phyloP scores from a whole-genome alignment of 2,888 invertebrate genomes.

The Icerya purchasi region DNA sequence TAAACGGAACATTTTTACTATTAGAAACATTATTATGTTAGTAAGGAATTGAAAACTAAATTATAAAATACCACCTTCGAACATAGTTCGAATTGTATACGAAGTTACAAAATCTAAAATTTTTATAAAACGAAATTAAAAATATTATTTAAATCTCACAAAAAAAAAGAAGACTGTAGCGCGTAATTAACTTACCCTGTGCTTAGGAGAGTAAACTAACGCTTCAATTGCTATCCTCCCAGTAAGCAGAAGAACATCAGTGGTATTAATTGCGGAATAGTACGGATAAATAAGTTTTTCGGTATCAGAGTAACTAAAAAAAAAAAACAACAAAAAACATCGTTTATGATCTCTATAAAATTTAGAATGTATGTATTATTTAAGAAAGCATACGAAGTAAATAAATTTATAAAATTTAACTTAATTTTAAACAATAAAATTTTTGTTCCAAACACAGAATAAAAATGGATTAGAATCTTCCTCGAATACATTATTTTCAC shows the following conservation, averaged over 20 bases:
- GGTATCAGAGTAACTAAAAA: neutral
- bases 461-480: too few species aligned
- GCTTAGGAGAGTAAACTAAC: neutral
- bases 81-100: too few species aligned
- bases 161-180: too few species aligned
- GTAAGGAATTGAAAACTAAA: too few species aligned
- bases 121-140: neutral
- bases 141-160: neutral
- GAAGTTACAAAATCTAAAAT: neutral
- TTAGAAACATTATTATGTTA: too few species aligned
- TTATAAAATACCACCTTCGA: too few species aligned
- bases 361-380: neutral
- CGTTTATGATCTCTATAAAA: neutral
- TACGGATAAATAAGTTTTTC: conserved; percentile 3
- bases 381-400: neutral
- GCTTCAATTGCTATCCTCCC: conserved; percentile 1
- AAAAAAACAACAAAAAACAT: neutral
- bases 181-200: conserved; percentile 4
- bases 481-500: too few species aligned
- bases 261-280: conserved; percentile 6
- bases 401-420: too few species aligned
- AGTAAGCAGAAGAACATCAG: conserved; percentile 5
- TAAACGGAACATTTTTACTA: too few species aligned
- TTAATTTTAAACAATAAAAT: too few species aligned
- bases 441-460: too few species aligned